Conservation (phyloP, 2,113 vertebrate species). For the Mesoclemmys tuberculata region DNA sequence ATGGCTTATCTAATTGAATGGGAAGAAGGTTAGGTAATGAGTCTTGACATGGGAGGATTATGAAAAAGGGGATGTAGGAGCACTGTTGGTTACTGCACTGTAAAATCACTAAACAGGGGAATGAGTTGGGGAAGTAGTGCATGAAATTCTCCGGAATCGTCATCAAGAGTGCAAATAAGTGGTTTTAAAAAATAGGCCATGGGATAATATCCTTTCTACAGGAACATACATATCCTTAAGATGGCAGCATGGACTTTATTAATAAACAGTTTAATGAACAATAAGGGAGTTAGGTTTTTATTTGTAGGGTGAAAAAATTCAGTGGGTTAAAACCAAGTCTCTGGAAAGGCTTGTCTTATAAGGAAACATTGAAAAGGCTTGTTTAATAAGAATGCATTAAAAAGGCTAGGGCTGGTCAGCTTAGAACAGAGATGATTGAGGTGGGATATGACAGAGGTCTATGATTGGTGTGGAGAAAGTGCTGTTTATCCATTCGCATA, state of each 20-base stretch:
- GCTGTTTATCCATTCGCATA: too few species aligned
- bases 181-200: not conserved
- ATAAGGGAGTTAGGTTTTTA: rapidly evolving
- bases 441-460: not conserved
- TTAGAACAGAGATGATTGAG: not conserved
- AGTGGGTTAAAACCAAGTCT: not conserved
- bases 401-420: not conserved
- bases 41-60: not conserved
- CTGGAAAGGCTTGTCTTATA: not conserved
- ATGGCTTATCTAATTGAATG: not conserved
- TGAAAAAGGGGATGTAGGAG: not conserved
- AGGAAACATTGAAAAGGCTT: not conserved
- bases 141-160: not conserved
- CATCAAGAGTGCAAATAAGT: not conserved
- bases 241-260: not conserved
- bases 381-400: not conserved
- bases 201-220: rapidly evolving
- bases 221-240: not conserved
- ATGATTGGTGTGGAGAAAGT: not conserved
- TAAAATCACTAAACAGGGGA: not conserved
- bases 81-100: not conserved
- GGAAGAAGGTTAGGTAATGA: not conserved
- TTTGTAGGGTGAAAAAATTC: not conserved
- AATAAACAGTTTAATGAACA: not conserved
- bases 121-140: not conserved